Base-by-base conservation (phyloP, 2,113 vertebrate species). In the Nanorana parkeri region DNA sequence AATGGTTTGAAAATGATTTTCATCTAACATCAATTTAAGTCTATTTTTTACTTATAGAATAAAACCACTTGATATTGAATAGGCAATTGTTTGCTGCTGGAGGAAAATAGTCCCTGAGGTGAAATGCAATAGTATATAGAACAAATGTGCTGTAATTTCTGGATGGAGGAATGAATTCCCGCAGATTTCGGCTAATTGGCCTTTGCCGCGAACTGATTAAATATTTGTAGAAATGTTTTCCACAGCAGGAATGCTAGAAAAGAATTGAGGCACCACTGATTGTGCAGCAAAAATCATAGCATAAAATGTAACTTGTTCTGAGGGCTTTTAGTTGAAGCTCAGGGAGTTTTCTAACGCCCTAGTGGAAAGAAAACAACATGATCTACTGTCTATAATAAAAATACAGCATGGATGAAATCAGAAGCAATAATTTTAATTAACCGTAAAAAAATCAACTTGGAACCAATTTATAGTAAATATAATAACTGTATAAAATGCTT, bases 121-220 rank as follows among this genome's bases (percentile, higher is more conserved):
- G 10, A 52, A 26, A 26, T 15, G 21, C 6, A 52, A 47, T 47
- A 52, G 41, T 19, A 47, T 23, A 24, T 71, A 23, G 68, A 52
- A 17, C 3, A 71, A 52, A 52, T 71, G 36, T 24, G 13, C 19
- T 71, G 36, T 52, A 16, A 54, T 71, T 54, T 17, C 52, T 24
- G 52, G 41, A 24, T 2, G 41, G 8, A 23, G 21, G 13, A 68
- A 24, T 23, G 3, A 68, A 71, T 71, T n/a, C 68, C 68, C 19
- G 41, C 15, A 71, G 21, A 54, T 71, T 71, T 17, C 0, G 17
- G 41, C 26, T 55, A 72, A 72, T 17, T 55, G 24, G 17, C 68
- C 51, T 55, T 72, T 72, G 17, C 23, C 5, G 55, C 47, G 51
- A 54, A 72, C 51, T 72, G 68, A 72, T 72, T 72, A 54, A 55